Base-by-base conservation (phyloP, 2,888 invertebrate species). In the Meloe dianella region DNA sequence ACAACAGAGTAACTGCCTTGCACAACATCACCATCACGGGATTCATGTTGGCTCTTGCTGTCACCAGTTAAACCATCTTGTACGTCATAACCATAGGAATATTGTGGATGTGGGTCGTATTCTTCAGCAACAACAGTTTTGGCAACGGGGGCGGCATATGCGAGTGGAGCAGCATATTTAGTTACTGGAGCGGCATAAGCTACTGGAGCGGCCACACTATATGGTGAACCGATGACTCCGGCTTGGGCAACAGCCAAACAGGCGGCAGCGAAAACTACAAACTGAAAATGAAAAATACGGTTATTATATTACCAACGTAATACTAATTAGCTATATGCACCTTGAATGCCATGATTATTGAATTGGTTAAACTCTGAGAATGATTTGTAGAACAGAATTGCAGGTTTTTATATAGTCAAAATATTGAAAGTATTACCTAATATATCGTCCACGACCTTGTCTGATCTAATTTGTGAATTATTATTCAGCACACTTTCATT, bases 21-120 rank as follows among this genome's bases (percentile, higher is more conserved):
- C 56, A 90, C 90, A 73, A 86, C 86, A 82, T 89, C 89, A n/a
- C 90, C 90, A 71, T 85, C 84, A 68, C 90, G 88, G 67, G 87
- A 87, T 84, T 90, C 90, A 71, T 87, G 87, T 82, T 90, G 90
- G 32, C 82, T 84, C 80, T 88, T 87, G 78, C 76, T 85, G 83
- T 87, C 87, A n/a, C 87, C 87, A 73, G 87, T 87, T 56, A 86
- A 81, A 70, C 84, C 83, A 71, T 87, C 87, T 74, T 87, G 86
- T n/a, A 87, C 86, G 71, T 86, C 86, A 80, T 87, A 87, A 0
- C 86, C 84, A 81, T 85, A 87, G 78, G 84, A 85, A 83, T 87
- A 88, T 73, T 88, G 87, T 0, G 88, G 84, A 38, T 77, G 74
- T 7, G 77, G 78, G 67, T 80, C 79, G 74, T 77, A 78, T 61